Evolutionary conservation across 2,888 invertebrate genomes (phyloP), one percentile per base, ranked within the genome.

Genomic region (Diogma glabrata): DNA sequence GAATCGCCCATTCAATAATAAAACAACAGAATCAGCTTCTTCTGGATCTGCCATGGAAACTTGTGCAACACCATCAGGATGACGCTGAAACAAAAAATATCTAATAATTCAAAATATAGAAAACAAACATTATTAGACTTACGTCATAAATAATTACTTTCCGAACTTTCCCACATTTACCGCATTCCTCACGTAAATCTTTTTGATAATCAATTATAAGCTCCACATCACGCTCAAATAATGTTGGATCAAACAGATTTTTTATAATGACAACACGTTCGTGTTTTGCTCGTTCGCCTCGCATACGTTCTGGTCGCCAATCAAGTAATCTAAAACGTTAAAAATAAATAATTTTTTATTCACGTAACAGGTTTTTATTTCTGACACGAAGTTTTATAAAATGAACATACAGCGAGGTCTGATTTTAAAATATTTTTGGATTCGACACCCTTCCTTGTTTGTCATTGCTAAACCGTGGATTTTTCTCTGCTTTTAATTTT

Each of bases 41-140:
- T 93, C 93, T 0, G 91, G 83, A 52, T 84, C 84, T 49, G 83
- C 79, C 82, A 95, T 99, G 17, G 83, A 85, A 2, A 99, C 81
- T 60, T 94, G 87, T 1, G 90, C 92, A 0, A 97, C 84, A 19
- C 99, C 99, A 61, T 96, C 95, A 1, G 89, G 87, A 75, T 97
- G 88, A 57, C 90, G 75, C 84, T 87, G 66, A 40, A 57, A 52
- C 30, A 49, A 19, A 10, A 19, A 20, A 16, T 38, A 14, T 26
- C 36, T 45, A 50, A 52, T 20, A 12, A 43, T 16, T 22, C 24
- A 19, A 17, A 40, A 47, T 33, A 28, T 26, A 30, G 17, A 26
- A 46, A 47, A 24, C 3, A 17, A 40, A 20, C 14, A 19, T 26
- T 26, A 2, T 23, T 30, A 47, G 22, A 76, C 82, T 80, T 67